These are phyloP conservation scores for Coenobita brevimanus DNA, from an alignment of 1,140 invertebrate species.

Conservation along the genomic window DNA sequence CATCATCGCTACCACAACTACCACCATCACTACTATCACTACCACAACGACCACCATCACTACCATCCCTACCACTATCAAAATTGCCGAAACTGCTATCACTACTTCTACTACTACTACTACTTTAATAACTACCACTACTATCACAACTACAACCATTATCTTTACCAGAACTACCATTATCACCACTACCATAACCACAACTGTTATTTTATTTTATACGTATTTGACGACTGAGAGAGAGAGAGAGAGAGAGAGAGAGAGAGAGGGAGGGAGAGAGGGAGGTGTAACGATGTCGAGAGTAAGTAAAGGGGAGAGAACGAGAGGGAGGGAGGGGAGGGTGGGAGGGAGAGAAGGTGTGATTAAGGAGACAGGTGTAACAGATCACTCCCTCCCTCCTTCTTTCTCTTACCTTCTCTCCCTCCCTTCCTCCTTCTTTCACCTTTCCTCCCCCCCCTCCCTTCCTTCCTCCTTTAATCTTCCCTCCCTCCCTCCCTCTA, in stretches of 20 bases:
- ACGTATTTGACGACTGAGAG: neutral
- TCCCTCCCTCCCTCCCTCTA: too few species aligned
- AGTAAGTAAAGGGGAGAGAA: neutral
- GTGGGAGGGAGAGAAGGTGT: too few species aligned
- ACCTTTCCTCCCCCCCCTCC: too few species aligned
- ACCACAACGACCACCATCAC: constrained; percentile 2
- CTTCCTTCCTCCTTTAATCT: too few species aligned
- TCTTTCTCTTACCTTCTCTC: too few species aligned
- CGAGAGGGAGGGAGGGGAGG: neutral
- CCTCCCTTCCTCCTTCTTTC: too few species aligned
- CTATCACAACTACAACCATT: neutral
- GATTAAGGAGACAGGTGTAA: too few species aligned
- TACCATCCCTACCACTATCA: neutral
- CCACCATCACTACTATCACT: constrained; percentile 15
- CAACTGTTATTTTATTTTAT: too few species aligned
- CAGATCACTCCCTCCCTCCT: too few species aligned
- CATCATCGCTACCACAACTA: neutral
- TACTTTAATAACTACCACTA: neutral
- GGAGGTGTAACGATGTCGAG: neutral
- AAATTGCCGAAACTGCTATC: neutral
- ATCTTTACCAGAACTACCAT: too few species aligned
- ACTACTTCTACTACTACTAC: neutral
- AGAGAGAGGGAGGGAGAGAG: neutral
- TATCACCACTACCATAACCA: neutral
- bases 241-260: neutral